phyloP scores from a whole-genome alignment of 2,113 vertebrate species.

The Microcebus murinus region DNA sequence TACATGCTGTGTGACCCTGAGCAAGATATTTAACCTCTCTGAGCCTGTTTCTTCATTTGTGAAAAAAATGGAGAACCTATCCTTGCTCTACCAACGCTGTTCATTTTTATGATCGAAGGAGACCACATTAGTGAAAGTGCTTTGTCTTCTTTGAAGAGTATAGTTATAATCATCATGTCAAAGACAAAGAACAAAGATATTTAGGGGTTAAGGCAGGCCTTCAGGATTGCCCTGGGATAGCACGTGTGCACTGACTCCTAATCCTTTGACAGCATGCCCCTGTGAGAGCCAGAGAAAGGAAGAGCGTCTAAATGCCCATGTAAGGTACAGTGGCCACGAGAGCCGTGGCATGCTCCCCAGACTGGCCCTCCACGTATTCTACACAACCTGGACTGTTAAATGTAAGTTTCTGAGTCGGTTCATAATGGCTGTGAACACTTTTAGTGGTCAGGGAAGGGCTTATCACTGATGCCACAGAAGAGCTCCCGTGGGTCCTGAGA shows the following conservation, averaged over 20 bases:
- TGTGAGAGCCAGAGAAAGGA: neutral
- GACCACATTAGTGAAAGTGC: neutral
- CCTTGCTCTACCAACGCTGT: neutral
- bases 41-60: neutral
- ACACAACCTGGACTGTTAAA: conserved; percentile 93
- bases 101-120: neutral
- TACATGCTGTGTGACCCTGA: neutral
- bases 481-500: conserved; percentile 92
- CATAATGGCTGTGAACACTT: conserved; percentile 93
- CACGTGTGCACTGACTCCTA: neutral
- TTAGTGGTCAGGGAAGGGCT: conserved; percentile 92
- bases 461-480: conserved; percentile 92
- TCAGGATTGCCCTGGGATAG: neutral
- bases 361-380: conserved; percentile 95
- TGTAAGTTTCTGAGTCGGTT: conserved; percentile 94
- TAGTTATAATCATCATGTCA: neutral
- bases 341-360: conserved; percentile 92
- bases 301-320: neutral
- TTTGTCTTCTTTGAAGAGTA: neutral
- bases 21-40: neutral
- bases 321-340: conserved; percentile 34
- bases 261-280: neutral
- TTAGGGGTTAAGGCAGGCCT: neutral
- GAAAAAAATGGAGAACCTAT: neutral
- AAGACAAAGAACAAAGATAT: neutral